A percentile compares a stretch with the other conserved stretches of the same genome.
These are phyloP conservation scores for Falco concolor DNA, from an alignment of 2,797 vertebrate genomes.

Conservation along the genomic window DNA sequence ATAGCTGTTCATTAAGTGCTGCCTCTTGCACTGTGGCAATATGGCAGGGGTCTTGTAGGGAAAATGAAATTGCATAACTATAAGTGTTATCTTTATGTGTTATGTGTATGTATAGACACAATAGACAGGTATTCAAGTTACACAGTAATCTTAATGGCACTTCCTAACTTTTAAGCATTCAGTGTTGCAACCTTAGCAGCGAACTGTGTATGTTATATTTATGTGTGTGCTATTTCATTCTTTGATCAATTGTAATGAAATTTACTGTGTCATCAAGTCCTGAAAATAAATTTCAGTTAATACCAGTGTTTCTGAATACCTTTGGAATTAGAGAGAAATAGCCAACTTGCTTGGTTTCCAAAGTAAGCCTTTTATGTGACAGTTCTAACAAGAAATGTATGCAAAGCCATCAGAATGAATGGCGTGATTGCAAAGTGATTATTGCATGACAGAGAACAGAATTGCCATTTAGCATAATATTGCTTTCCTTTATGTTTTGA, in stretches of 20 bases:
- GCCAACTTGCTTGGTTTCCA: not conserved
- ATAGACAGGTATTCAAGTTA: not conserved
- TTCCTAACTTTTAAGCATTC: not conserved
- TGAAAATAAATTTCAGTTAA: not conserved
- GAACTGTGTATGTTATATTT: not conserved
- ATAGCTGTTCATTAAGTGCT: not conserved
- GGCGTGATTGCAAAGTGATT: slow-evolving; percentile 29
- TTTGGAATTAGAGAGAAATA: slow-evolving; percentile 1
- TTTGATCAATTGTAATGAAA: not conserved
- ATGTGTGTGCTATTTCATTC: not conserved
- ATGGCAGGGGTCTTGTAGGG: not conserved
- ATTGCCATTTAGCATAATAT: slow-evolving; percentile 28
- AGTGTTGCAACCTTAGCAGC: not conserved
- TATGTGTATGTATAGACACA: too few relatives aligned
- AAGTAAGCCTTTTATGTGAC: not conserved
- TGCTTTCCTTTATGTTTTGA: slow-evolving; percentile 11
- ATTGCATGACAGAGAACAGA: slow-evolving; percentile 8
- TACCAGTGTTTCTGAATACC: not conserved
- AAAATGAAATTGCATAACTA: not conserved
- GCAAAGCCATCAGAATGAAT: slow-evolving; percentile 21
- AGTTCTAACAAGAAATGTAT: not conserved
- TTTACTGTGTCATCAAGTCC: not conserved
- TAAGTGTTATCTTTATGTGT: not conserved
- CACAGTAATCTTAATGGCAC: not conserved
- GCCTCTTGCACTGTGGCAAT: not conserved